Evolutionary conservation across 2,797 vertebrate species (phyloP).

Genomic region (Enoplosus armatus): DNA sequence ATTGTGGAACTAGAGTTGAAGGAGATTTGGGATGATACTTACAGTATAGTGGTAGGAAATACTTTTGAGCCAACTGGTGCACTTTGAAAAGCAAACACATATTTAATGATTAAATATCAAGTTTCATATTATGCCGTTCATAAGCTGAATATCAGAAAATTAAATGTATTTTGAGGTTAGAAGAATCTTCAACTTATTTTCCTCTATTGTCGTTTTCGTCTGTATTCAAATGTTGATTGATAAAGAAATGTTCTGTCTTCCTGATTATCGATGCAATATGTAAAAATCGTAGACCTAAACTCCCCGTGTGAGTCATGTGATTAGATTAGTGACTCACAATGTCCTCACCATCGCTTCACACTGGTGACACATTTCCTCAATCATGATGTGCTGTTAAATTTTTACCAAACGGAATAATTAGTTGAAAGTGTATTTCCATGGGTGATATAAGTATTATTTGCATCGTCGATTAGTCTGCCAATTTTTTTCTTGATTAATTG

Average conservation of each 20-base stretch:
- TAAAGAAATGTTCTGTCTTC: background rate
- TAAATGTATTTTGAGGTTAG: background rate
- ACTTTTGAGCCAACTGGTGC: no score
- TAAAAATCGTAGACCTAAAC: slow-evolving; percentile 42
- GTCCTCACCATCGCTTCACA: slow-evolving; percentile 36
- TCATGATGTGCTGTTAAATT: slow-evolving; percentile 35
- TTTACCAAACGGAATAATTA: slow-evolving; percentile 6
- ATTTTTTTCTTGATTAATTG: background rate
- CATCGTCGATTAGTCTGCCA: background rate
- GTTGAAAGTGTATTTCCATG: background rate
- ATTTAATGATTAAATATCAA: background rate
- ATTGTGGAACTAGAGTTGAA: background rate
- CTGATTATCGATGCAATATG: slow-evolving; percentile 11
- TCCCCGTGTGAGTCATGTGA: slow-evolving; percentile 55
- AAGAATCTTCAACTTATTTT: background rate
- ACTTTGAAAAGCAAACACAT: background rate
- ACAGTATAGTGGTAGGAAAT: background rate
- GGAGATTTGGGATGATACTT: background rate
- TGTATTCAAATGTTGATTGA: background rate
- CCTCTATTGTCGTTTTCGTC: background rate
- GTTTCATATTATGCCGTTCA: background rate
- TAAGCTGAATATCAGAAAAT: background rate
- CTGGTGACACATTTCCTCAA: slow-evolving; percentile 39
- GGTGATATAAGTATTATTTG: background rate
- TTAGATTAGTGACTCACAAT: slow-evolving; percentile 66